A percentile compares a stretch with the other conserved stretches of the same genome.
These are phyloP conservation scores for Acleris sparsana DNA, from an alignment of 2,888 invertebrate genomes.

Conservation along the genomic window DNA sequence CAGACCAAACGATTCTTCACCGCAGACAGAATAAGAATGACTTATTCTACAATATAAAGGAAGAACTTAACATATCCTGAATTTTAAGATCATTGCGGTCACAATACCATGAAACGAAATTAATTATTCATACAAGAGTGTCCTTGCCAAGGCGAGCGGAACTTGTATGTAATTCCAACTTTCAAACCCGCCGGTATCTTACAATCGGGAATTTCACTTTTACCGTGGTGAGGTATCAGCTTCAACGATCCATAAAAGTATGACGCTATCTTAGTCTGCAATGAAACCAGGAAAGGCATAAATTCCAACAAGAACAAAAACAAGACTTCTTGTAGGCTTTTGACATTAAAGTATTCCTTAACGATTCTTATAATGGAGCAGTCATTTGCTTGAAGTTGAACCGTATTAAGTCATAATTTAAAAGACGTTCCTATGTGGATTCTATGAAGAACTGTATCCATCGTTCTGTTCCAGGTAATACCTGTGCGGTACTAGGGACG, in stretches of 20 bases:
- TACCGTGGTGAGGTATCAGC: slow-evolving; percentile 1
- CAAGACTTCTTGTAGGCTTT: too few relatives aligned
- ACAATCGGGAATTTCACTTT: slow-evolving; percentile 19
- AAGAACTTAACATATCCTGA: background rate
- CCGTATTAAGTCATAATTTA: background rate
- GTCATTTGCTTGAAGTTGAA: background rate
- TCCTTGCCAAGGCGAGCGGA: slow-evolving; percentile 33
- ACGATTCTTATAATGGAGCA: too few relatives aligned
- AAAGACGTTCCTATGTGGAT: slow-evolving; percentile 2
- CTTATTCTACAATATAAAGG: background rate
- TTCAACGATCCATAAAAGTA: slow-evolving; percentile 8
- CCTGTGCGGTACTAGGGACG: background rate
- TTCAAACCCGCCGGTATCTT: slow-evolving; percentile 22
- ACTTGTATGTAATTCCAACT: slow-evolving; percentile 17
- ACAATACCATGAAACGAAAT: slow-evolving; percentile 19
- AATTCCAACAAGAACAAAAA: too few relatives aligned
- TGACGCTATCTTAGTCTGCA: background rate
- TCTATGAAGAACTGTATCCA: background rate
- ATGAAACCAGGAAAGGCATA: background rate
- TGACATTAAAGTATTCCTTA: too few relatives aligned
- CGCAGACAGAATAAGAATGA: too few relatives aligned
- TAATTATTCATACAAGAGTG: slow-evolving; percentile 30
- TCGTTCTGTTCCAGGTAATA: slow-evolving; percentile 14
- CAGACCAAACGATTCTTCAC: too few relatives aligned
- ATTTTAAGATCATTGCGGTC: slow-evolving; percentile 1